Evolutionary conservation across 2,113 vertebrate species (phyloP), one percentile per base, ranked within the genome.

Genomic region (Corythaeola cristata): DNA sequence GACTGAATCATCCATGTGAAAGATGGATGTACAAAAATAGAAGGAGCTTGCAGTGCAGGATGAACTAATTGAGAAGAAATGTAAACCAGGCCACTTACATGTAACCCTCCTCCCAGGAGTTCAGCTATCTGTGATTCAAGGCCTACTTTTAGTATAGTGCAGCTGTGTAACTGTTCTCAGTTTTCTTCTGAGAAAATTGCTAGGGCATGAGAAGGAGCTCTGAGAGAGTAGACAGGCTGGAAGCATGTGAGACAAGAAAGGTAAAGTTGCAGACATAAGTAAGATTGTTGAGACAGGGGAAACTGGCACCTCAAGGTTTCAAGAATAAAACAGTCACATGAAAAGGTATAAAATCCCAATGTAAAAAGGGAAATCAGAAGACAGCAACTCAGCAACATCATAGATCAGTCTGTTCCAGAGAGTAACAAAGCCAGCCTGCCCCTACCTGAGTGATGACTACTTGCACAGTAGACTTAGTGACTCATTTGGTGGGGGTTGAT

Each of bases 41-140:
- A 84, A 77, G 50, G 3, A 90, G 35, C 39, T 91, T 12, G 8
- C 37, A 47, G 35, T 15, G n/a, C 74, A 74, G 76, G 37, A 89
- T 88, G 82, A 95, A 92, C 81, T 92, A 91, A 93, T 90, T 66
- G 85, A 79, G 85, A 95, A 74, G 78, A 89, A 94, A 95, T 66
- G 67, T 88, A 95, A 96, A 94, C 81, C 88, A 88, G 96, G 90
- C 20, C 95, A 90, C 63, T 83, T 79, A 24, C 71, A 67, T 33
- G 67, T 76, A 94, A 91, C 88, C 59, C 59, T 90, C 37, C 88
- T 66, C 78, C 69, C 28, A 58, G 58, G 82, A 95, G 93, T 85
- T 91, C 82, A 88, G 26, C 75, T 93, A 50, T 68, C 93, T 96
- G 85, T 94, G 75, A 95, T 77, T 66, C 75, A 64, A 93, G 56